Base-by-base conservation (phyloP, 1,140 invertebrate genomes). In the Trachymyrmex septentrionalis region DNA sequence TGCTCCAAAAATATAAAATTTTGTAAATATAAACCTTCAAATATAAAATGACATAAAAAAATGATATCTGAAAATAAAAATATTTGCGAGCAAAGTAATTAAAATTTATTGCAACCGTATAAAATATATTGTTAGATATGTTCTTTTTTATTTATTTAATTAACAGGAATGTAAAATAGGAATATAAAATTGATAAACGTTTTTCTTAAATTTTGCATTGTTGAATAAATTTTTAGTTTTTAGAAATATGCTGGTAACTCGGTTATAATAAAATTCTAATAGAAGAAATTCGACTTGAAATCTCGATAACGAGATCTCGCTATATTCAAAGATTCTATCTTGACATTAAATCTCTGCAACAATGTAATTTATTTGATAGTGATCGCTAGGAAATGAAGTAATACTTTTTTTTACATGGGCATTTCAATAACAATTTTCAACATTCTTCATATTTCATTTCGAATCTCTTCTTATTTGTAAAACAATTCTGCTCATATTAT, bases 351-450 rank as follows among this genome's bases (percentile, higher is more conserved):
- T 69, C 67, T 67, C 44, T 69, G 34, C 19, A 38, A 24, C n/a
- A 27, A 61, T 61, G 27, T 69, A 67, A 67, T 55, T 80, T 80
- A 55, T 7, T 63, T 14, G n/a, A 69, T 80, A 69, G 63, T 12
- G 48, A 69, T 80, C 44, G 30, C 16, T 67, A 53, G 44, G 44
- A 69, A 80, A 80, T 69, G n/a, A 80, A 80, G 59, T 48, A 27
- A 44, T 69, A 69, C 7, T 34, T 69, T 69, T 69, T 59, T 19
- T 72, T 21, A 10, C 38, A 44, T 44, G 27, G 30, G 30, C 9
- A 34, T 78, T 78, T 21, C 19, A 21, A 66, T 64, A 16, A 44
- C 21, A 19, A 3, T 27, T 6, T 78, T 30, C 21, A 77, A 30
- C 24, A 64, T 77, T 50, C 19, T 66, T 78, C 3, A n/a, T 24